Percentiles rank a stretch among this genome's conserved stretches.
These are phyloP conservation scores for Alectoris magna DNA, from an alignment of 2,797 vertebrate genomes.

Conservation along the genomic window DNA sequence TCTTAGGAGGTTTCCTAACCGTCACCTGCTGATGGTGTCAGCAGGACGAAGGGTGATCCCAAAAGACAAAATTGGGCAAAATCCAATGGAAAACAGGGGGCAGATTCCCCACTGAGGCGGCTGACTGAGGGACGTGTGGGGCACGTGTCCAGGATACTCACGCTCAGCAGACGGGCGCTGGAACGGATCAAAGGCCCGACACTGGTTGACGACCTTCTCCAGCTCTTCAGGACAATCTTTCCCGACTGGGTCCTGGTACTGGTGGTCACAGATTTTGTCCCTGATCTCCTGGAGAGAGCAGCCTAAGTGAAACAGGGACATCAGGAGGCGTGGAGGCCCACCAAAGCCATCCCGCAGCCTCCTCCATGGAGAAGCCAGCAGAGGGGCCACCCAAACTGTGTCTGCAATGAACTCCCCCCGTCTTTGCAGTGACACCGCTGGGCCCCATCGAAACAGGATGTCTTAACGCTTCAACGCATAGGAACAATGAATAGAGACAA, in stretches of 20 bases:
- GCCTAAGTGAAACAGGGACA: slow-evolving; percentile 39
- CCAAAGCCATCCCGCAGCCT: background rate
- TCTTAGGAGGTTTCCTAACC: background rate
- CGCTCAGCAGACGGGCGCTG: slow-evolving; percentile 84
- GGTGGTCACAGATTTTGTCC: slow-evolving; percentile 72
- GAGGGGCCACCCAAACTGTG: background rate
- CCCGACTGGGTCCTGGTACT: slow-evolving; percentile 74
- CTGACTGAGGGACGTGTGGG: background rate
- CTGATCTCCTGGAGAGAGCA: slow-evolving; percentile 59
- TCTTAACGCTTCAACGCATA: background rate
- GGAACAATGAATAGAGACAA: background rate
- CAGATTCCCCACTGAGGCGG: background rate
- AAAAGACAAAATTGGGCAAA: background rate
- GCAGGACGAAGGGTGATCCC: background rate
- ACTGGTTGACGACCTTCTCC: slow-evolving; percentile 76
- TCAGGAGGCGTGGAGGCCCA: background rate
- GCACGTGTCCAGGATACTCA: slow-evolving; percentile 17
- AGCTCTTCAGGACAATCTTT: slow-evolving; percentile 81
- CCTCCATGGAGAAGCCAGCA: background rate
- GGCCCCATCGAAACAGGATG: background rate
- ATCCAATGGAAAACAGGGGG: background rate
- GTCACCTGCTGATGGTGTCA: background rate
- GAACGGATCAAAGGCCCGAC: slow-evolving; percentile 78
- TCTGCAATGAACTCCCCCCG: rapidly evolving
- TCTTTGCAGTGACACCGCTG: background rate